phyloP scores from a whole-genome alignment of 2,797 vertebrate genomes.

The Rhabdophis nuchalis region DNA sequence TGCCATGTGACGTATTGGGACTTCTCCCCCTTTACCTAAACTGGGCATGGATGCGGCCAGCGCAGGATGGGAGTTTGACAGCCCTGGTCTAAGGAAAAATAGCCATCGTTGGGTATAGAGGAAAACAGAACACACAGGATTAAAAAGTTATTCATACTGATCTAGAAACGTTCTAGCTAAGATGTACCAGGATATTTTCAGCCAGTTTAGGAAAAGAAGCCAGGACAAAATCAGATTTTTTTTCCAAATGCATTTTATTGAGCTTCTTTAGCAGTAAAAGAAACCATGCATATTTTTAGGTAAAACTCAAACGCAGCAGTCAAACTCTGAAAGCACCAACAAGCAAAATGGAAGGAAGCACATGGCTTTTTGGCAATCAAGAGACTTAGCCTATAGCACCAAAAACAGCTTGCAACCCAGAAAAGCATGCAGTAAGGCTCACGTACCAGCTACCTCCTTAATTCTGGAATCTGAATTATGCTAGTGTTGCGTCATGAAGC shows the following conservation, averaged over 20 bases:
- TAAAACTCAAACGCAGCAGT: background rate
- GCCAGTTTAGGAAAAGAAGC: background rate
- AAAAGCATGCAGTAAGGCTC: constrained; percentile 11
- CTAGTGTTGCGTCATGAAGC: background rate
- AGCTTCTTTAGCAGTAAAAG: background rate
- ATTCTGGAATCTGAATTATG: background rate
- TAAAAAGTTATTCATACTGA: background rate
- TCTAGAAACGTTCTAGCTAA: background rate
- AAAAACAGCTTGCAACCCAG: constrained; percentile 4
- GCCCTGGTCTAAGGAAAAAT: background rate
- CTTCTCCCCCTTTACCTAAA: too few species aligned
- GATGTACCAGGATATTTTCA: background rate
- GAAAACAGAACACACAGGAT: background rate
- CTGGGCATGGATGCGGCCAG: too few species aligned
- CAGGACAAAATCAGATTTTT: background rate
- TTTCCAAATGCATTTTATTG: background rate
- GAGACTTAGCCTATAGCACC: background rate
- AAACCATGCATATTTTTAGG: constrained; percentile 3
- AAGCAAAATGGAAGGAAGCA: constrained; percentile 1
- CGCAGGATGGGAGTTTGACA: too few species aligned
- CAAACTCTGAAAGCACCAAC: background rate
- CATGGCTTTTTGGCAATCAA: background rate
- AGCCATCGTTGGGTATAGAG: background rate
- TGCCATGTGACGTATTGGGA: too few species aligned
- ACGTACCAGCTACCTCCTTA: constrained; percentile 1